Percentiles rank a stretch among this genome's conserved stretches.
Evolutionary conservation across 2,888 invertebrate species (phyloP).

Genomic region (Lithophane ornitopus): DNA sequence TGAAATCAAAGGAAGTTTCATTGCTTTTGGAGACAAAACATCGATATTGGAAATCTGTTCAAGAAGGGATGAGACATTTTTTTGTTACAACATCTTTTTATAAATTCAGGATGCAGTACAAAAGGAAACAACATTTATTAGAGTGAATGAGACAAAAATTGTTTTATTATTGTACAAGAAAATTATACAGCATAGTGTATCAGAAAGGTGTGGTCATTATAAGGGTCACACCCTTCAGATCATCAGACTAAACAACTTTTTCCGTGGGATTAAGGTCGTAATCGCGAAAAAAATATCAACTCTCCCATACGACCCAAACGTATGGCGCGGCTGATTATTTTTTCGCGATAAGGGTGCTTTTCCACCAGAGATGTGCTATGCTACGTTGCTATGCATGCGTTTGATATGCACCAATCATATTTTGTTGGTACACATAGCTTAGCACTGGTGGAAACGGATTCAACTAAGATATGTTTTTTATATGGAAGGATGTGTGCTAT

Average conservation of each 20-base stretch:
- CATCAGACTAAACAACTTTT: not conserved
- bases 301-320: not conserved
- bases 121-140: not conserved
- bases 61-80: not conserved
- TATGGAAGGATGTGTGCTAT: too few species aligned
- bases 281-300: too few species aligned
- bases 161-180: too few species aligned
- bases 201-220: not conserved
- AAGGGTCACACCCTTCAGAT: not conserved
- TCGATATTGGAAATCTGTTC: conserved; percentile 20
- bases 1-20: conserved; percentile 52
- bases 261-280: not conserved
- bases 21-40: conserved; percentile 27
- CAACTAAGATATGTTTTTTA: too few species aligned
- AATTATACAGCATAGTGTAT: not conserved
- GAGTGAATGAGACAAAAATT: not conserved
- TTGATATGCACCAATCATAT: too few species aligned
- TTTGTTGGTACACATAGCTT: too few species aligned
- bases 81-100: not conserved
- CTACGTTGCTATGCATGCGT: too few species aligned
- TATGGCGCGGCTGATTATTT: not conserved
- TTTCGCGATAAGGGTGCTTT: too few species aligned
- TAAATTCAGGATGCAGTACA: not conserved
- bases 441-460: too few species aligned
- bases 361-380: too few species aligned